Evolutionary conservation across 2,888 invertebrate genomes (phyloP), one percentile per base, ranked within the genome.

Genomic region (Andrena fulva): DNA sequence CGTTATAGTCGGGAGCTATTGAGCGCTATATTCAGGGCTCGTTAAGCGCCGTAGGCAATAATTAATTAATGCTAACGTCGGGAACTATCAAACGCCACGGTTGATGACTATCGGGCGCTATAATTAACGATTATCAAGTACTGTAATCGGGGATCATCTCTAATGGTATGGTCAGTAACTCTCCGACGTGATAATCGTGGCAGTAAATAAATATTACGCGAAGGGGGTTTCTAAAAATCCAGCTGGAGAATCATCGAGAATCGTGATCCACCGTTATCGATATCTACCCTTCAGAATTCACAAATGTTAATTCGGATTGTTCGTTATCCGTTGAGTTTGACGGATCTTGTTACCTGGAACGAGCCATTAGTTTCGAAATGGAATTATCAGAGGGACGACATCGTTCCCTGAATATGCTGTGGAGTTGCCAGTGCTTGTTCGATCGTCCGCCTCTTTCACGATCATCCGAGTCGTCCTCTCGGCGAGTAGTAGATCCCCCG

Each of bases 361-460:
- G 87, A 87, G 91, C 91, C 92, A 92, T 91, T 86, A 84, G 87
- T 77, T 84, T 87, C 33, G 80, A 77, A 84, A 63, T 63, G 12
- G 76, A 70, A 52, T 71, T 75, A 76, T 92, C 86, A 89, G 80
- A 80, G 69, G 85, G 80, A 82, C 87, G 80, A 78, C 89, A 90
- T 90, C 80, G 84, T 82, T 87, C 84, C 62, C 83, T 59, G 66
- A 62, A 54, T 63, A 59, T 77, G 72, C 33, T 76, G 7, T 66
- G 68, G 56, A 20, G 31, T 33, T 56, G 20, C 48, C 54, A 27
- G 20, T 60, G 70, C 59, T 74, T 71, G 50, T 60, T 33, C 54
- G 74, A 66, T 60, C 48, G 67, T 60, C 48, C 72, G 31, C 29
- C 73, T 7, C 59, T 74, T 71, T 78, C 82, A n/a, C 42, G 82